Conservation (phyloP, 2,888 invertebrate species). For the Macrophya alboannulata region DNA sequence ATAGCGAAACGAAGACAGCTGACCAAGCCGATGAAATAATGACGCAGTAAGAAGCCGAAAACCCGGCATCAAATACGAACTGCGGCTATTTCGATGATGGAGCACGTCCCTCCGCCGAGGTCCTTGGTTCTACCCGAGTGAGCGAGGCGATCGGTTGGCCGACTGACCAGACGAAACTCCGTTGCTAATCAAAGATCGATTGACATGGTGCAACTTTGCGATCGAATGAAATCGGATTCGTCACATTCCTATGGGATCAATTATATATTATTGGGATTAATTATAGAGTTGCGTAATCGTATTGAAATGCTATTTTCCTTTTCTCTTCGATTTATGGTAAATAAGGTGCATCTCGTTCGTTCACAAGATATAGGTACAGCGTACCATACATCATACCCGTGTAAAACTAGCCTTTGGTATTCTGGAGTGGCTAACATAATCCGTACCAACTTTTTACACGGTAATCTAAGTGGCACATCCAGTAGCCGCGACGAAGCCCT, state of each 20-base stretch:
- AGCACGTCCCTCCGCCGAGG: slow-evolving; percentile 54
- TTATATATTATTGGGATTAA: slow-evolving; percentile 43
- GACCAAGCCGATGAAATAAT: neutral
- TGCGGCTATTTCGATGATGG: slow-evolving; percentile 29
- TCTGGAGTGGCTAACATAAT: neutral
- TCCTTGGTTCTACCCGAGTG: slow-evolving; percentile 58
- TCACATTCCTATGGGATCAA: slow-evolving; percentile 34
- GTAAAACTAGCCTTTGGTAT: slow-evolving; percentile 29
- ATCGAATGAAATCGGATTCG: slow-evolving; percentile 45
- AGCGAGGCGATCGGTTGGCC: slow-evolving; percentile 58
- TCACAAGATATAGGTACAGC: no score
- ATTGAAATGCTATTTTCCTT: neutral
- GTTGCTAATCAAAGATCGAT: slow-evolving; percentile 66
- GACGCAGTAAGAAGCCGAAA: slow-evolving; percentile 46
- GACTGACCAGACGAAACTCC: slow-evolving; percentile 60
- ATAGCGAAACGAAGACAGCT: slow-evolving; percentile 15
- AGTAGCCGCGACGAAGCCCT: slow-evolving; percentile 48
- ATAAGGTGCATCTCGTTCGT: neutral
- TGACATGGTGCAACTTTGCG: slow-evolving; percentile 56
- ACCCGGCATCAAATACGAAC: neutral
- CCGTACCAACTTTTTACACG: neutral
- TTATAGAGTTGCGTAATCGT: slow-evolving; percentile 6
- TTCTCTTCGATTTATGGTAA: neutral
- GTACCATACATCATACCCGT: neutral
- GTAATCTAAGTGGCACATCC: slow-evolving; percentile 56